Base-by-base conservation (phyloP, 2,113 vertebrate species). In the Chlorodrepanis virens region DNA sequence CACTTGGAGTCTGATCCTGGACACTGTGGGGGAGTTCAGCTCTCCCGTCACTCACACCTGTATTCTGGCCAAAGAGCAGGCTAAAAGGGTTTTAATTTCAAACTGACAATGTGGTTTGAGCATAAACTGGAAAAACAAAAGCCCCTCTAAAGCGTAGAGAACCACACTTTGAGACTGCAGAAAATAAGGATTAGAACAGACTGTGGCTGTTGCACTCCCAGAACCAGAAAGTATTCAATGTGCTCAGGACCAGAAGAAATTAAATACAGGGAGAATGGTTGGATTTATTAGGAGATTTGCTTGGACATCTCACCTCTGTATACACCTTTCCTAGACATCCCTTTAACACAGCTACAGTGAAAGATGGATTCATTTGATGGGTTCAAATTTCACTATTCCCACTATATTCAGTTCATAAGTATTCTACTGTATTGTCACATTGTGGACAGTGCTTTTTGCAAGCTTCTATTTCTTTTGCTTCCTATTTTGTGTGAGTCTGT, bases 81-180 rank as follows among this genome's bases (percentile, higher is more conserved):
- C 83, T 93, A 21, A 47, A 90, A 94, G 67, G 52, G 53, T 75
- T 95, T 95, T 74, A 27, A 94, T 83, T 93, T 85, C 90, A 60
- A 80, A 83, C 19, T 44, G 57, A 82, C 31, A 22, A 24, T 33
- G 67, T 33, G 49, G 14, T 29, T 19, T 23, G 67, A 74, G 64
- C 79, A 50, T 8, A 44, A 90, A 87, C 50, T 76, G 64, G 49
- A 69, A 70, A 81, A 95, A 60, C 33, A 39, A 42, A 39, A 89
- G 42, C 7, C 24, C 45, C 72, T 83, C 31, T 69, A 8, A 10
- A 16, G 60, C 19, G 12, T 0, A 33, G 21, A 39, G 54, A 57
- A 61, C n/a, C 40, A 17, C 14, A 52, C 29, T 60, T 5, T 7
- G 42, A 78, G 53, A 50, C 61, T 69, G 83, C 35, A 81, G 76